Conservation (phyloP, 1,140 invertebrate genomes). For the Ceratina calcarata region DNA sequence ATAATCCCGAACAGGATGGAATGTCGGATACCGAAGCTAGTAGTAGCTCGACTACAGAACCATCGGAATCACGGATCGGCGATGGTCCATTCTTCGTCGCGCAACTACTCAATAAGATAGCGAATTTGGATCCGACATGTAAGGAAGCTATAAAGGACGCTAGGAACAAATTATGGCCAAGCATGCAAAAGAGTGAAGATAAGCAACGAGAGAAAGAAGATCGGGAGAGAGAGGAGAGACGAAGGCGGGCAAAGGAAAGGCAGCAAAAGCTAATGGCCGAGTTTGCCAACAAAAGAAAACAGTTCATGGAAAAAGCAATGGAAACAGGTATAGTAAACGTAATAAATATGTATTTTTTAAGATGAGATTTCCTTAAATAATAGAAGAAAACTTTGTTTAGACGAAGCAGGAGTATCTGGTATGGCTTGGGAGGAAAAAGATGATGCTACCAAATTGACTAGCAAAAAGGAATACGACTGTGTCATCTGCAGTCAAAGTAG, state of each 20-base stretch:
- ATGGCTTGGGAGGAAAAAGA: constrained; percentile 87
- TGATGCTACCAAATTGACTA: constrained; percentile 77
- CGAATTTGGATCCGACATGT: constrained; percentile 86
- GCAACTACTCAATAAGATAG: constrained; percentile 87
- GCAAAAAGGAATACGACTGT: constrained; percentile 93
- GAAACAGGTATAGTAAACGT: constrained; percentile 80
- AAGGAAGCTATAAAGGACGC: constrained; percentile 85
- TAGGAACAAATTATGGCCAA: constrained; percentile 88
- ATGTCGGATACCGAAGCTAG: constrained; percentile 76
- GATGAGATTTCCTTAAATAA: not conserved
- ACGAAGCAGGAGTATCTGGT: constrained; percentile 79
- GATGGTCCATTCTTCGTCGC: constrained; percentile 94
- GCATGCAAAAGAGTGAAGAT: constrained; percentile 88
- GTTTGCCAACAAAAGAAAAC: constrained; percentile 94
- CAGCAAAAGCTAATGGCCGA: constrained; percentile 96
- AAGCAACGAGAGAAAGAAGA: constrained; percentile 87
- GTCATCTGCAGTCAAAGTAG: constrained; percentile 97
- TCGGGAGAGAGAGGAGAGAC: constrained; percentile 89
- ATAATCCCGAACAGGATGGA: constrained; percentile 82
- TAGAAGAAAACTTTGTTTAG: constrained; percentile 55
- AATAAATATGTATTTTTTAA: constrained; percentile 31
- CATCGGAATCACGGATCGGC: constrained; percentile 84
- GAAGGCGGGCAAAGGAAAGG: constrained; percentile 91
- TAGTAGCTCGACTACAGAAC: constrained; percentile 41
- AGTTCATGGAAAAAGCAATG: constrained; percentile 94